phyloP scores from a whole-genome alignment of 1,140 invertebrate species.

The Patella vulgata region DNA sequence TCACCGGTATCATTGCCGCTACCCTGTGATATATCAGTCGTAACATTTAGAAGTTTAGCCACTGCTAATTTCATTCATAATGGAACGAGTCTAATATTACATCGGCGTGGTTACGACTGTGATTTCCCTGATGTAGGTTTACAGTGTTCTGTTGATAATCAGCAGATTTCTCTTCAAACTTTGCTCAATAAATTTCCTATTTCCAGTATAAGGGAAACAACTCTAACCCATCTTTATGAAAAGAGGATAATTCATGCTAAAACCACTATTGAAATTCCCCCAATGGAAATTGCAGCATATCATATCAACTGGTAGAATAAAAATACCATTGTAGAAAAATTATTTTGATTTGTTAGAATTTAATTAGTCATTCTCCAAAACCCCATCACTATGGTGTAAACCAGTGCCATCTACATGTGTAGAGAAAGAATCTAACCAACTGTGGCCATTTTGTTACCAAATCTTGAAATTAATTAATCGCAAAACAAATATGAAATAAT shows the following conservation, averaged over 20 bases:
- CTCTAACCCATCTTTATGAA: conserved; percentile 49
- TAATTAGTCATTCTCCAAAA: no score
- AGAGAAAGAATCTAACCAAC: no score
- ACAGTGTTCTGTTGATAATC: conserved; percentile 32
- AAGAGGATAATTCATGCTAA: conserved; percentile 24
- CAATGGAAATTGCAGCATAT: conserved; percentile 45
- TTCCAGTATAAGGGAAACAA: conserved; percentile 43
- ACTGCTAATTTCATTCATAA: conserved; percentile 48
- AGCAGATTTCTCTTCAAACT: conserved; percentile 21
- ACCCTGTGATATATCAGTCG: conserved; percentile 51
- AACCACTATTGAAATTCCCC: conserved; percentile 28
- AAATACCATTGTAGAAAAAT: no score
- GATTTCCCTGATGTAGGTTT: conserved; percentile 39
- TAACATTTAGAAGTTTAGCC: conserved; percentile 48
- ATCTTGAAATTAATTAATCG: no score
- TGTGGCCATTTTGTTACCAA: no score
- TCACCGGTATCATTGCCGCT: conserved; percentile 31
- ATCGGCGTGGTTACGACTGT: conserved; percentile 52
- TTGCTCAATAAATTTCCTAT: conserved; percentile 44
- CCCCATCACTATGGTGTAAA: no score
- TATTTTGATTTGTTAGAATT: no score
- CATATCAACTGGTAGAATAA: conserved; percentile 13
- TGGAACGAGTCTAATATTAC: conserved; percentile 52
- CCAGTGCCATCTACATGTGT: no score
- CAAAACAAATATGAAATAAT: no score